Conservation (phyloP, 2,113 vertebrate species). For the Lanius ludovicianus region DNA sequence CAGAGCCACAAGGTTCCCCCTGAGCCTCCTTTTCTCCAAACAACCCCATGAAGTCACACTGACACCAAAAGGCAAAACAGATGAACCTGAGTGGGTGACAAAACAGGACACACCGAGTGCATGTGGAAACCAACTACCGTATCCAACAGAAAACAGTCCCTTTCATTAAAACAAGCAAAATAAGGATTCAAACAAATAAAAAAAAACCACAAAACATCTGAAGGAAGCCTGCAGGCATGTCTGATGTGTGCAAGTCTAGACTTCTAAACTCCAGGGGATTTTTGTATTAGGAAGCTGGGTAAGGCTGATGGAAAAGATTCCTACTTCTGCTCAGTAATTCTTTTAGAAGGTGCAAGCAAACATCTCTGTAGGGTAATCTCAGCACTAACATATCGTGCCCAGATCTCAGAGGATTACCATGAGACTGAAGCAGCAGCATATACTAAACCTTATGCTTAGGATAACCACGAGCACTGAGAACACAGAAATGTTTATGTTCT, state of each 20-base stretch:
- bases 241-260: background rate
- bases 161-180: background rate
- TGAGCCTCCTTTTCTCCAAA: background rate
- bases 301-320: background rate
- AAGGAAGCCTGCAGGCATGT: background rate
- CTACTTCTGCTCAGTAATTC: background rate
- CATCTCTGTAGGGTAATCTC: background rate
- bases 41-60: background rate
- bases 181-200: background rate
- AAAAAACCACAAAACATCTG: background rate
- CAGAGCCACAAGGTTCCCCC: background rate
- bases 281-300: background rate
- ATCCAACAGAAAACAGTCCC: background rate
- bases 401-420: background rate
- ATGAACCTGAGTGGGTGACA: background rate
- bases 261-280: background rate
- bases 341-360: background rate
- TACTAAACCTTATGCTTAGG: background rate
- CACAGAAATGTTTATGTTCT: background rate
- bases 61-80: background rate
- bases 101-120: accelerated
- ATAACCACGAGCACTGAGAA: background rate
- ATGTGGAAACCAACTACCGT: background rate
- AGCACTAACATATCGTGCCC: background rate
- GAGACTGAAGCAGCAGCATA: background rate